A percentile compares a stretch with the other conserved stretches of the same genome.
phyloP scores from a whole-genome alignment of 2,888 invertebrate species.

The Aspidiotus destructor region DNA sequence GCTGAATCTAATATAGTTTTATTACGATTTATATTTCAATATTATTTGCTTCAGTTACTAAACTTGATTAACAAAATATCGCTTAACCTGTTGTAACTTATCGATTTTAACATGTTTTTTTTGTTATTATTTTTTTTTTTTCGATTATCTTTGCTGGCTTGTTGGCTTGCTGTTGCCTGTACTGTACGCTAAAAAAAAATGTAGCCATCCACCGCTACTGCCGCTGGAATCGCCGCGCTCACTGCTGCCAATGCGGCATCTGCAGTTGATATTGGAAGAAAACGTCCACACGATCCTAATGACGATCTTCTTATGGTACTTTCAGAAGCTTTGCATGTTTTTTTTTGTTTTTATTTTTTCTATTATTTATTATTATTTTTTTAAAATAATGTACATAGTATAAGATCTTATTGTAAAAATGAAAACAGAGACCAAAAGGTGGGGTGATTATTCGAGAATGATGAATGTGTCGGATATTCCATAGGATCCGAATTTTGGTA shows the following conservation, averaged over 20 bases:
- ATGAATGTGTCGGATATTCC: no score
- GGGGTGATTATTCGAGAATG: no score
- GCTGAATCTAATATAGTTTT: no score
- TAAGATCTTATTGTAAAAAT: no score
- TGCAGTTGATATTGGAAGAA: constrained; percentile 49
- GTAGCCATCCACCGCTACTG: constrained; percentile 31
- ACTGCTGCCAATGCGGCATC: constrained; percentile 25
- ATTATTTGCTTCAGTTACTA: constrained; percentile 16
- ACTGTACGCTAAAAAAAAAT: constrained; percentile 32
- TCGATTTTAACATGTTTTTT: constrained; percentile 48
- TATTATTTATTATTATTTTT: not conserved
- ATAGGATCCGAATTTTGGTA: no score
- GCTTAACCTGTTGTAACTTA: constrained; percentile 27
- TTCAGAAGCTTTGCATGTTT: constrained; percentile 41
- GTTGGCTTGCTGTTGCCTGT: constrained; percentile 33
- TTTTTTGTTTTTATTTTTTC: constrained; percentile 18
- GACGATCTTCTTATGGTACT: constrained; percentile 93
- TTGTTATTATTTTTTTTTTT: constrained; percentile 33
- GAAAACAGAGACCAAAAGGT: no score
- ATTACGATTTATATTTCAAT: no score
- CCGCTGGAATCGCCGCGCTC: constrained; percentile 26
- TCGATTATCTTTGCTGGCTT: constrained; percentile 32
- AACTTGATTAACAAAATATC: constrained; percentile 10
- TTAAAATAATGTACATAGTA: no score
- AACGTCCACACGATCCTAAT: constrained; percentile 79